Conservation (phyloP, 2,797 vertebrate genomes). For the Meriones psammophilus region DNA sequence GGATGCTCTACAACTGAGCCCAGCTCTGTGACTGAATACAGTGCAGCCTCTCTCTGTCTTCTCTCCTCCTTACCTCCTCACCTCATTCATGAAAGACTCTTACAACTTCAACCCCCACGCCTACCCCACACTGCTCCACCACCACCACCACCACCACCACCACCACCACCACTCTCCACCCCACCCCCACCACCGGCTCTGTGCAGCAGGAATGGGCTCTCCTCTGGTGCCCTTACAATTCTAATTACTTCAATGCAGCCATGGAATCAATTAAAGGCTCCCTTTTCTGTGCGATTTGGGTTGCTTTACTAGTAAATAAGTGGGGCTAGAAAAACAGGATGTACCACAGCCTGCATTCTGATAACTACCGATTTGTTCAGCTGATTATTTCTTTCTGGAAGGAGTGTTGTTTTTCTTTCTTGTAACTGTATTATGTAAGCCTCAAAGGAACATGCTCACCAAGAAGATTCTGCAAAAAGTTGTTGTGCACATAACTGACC, state of each 20-base stretch:
- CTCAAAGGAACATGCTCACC: slow-evolving; percentile 46
- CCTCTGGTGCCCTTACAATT: background rate
- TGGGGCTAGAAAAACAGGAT: slow-evolving; percentile 83
- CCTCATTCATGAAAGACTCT: background rate
- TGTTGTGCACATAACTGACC: background rate
- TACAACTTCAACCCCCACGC: background rate
- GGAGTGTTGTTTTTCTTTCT: slow-evolving; percentile 67
- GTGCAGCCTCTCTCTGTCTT: background rate
- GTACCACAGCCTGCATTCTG: slow-evolving; percentile 74
- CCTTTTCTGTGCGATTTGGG: slow-evolving; percentile 36
- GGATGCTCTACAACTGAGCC: background rate
- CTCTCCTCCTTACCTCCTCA: background rate
- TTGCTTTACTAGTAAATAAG: slow-evolving; percentile 68
- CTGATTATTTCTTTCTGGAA: slow-evolving; percentile 81
- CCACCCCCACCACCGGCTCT: too few relatives aligned
- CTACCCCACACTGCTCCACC: too few relatives aligned
- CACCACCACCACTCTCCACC: too few relatives aligned
- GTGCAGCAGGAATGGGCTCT: background rate
- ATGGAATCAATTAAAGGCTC: slow-evolving; percentile 54
- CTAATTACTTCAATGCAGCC: slow-evolving; percentile 10
- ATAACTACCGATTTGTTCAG: slow-evolving; percentile 78
- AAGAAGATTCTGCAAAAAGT: slow-evolving; percentile 63
- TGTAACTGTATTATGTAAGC: slow-evolving; percentile 68
- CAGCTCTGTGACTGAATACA: slow-evolving; percentile 5
- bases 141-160: too few relatives aligned